phyloP scores from a whole-genome alignment of 1,140 invertebrate genomes.

The Drosophila sp. region DNA sequence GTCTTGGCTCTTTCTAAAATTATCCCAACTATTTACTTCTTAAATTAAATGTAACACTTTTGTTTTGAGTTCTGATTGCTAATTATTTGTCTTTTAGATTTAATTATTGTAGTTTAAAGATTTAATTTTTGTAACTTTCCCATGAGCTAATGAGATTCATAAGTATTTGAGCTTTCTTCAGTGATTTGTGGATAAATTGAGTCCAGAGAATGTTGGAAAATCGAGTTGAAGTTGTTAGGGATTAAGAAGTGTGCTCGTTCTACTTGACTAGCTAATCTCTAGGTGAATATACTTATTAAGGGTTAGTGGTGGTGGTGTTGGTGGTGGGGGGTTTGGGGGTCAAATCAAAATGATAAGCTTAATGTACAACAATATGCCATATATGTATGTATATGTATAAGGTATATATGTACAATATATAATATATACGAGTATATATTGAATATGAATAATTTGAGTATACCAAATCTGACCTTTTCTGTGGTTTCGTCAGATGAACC shows the following conservation, averaged over 20 bases:
- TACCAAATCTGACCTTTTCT: slow-evolving; percentile 80
- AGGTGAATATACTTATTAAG: background rate
- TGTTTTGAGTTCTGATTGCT: too few relatives aligned
- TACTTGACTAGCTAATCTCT: background rate
- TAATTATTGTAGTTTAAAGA: too few relatives aligned
- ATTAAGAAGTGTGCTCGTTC: background rate
- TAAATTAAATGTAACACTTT: too few relatives aligned
- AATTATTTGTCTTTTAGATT: too few relatives aligned
- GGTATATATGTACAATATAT: slow-evolving; percentile 5
- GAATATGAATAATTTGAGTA: slow-evolving; percentile 28
- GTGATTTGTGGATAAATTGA: too few relatives aligned
- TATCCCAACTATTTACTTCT: too few relatives aligned
- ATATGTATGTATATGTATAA: background rate
- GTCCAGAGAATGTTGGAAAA: too few relatives aligned
- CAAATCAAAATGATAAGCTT: slow-evolving; percentile 6
- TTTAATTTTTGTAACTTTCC: too few relatives aligned
- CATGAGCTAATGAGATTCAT: too few relatives aligned
- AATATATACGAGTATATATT: background rate
- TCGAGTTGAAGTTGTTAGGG: too few relatives aligned
- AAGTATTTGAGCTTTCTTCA: too few relatives aligned
- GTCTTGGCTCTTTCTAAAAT: too few relatives aligned
- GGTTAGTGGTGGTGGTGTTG: background rate
- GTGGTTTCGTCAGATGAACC: slow-evolving; percentile 69
- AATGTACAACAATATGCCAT: background rate
- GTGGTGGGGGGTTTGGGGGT: background rate